Evolutionary conservation across 2,113 vertebrate species (phyloP).

Genomic region (Paramormyrops kingsleyae): DNA sequence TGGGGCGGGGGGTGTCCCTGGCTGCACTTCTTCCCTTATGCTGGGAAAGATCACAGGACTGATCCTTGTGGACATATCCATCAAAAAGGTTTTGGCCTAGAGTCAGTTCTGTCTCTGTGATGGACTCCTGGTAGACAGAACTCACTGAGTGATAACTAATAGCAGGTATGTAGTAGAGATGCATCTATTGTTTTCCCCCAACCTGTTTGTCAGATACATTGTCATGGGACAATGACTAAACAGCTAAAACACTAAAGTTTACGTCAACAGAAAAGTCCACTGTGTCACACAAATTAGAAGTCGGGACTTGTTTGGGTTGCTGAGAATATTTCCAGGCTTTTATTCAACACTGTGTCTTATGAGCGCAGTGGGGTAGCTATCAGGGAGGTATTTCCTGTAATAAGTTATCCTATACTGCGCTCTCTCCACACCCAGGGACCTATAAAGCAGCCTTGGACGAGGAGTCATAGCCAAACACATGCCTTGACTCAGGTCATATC

Average conservation of each 20-base stretch:
- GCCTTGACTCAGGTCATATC: conserved; percentile 6
- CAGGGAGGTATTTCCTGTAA: conserved; percentile 19
- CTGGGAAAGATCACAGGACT: background rate
- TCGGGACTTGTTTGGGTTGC: conserved; percentile 1
- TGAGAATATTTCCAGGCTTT: conserved; percentile 16
- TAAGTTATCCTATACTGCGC: conserved; percentile 9
- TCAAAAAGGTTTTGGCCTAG: background rate
- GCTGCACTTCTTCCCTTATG: background rate
- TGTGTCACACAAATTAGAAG: conserved; percentile 12
- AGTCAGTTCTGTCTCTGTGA: background rate
- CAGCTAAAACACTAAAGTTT: background rate
- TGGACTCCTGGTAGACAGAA: background rate
- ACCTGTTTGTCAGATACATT: background rate
- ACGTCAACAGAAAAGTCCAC: conserved; percentile 7
- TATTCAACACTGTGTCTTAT: conserved; percentile 15
- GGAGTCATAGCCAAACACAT: conserved; percentile 26
- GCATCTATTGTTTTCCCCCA: background rate
- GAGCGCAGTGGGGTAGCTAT: conserved; percentile 13
- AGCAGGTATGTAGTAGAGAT: background rate
- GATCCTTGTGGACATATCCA: background rate
- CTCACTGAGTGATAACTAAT: background rate
- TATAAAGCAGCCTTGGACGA: conserved; percentile 38
- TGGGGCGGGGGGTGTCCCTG: background rate
- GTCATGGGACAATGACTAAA: background rate
- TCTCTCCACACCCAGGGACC: conserved; percentile 34